Conservation (phyloP, 1,140 invertebrate species). For the Drosophila triauraria region DNA sequence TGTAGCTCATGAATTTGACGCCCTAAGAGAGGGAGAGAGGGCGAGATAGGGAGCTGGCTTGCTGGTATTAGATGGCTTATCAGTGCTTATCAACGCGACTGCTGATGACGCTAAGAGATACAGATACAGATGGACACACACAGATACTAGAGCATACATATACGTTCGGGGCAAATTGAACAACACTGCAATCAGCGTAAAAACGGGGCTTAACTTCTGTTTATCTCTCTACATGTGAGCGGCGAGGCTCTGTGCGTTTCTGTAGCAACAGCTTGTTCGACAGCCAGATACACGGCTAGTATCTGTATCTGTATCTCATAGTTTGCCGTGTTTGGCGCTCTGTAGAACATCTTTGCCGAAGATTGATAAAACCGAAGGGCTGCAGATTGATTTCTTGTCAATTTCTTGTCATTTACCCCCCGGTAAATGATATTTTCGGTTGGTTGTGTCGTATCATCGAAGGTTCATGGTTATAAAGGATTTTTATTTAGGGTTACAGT, state of each 20-base stretch:
- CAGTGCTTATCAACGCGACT: constrained; percentile 49
- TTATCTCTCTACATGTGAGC: constrained; percentile 25
- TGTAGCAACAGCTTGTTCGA: constrained; percentile 60
- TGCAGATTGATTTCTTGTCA: constrained; percentile 20
- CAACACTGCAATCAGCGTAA: constrained; percentile 60
- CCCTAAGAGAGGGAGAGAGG: constrained; percentile 10
- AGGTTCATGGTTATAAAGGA: background rate
- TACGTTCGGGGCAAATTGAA: constrained; percentile 54
- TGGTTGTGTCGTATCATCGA: background rate
- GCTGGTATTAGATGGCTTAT: constrained; percentile 58
- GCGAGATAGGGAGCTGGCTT: constrained; percentile 15
- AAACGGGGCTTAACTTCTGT: constrained; percentile 26
- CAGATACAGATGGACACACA: constrained; percentile 31
- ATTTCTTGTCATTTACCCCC: constrained; percentile 12
- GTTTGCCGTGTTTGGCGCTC: constrained; percentile 46
- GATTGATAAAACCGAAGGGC: constrained; percentile 43
- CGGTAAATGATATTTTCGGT: background rate
- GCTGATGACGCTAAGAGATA: constrained; percentile 32
- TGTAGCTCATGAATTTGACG: constrained; percentile 25
- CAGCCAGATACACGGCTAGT: constrained; percentile 26
- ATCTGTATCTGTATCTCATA: constrained; percentile 57
- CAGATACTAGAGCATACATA: constrained; percentile 6
- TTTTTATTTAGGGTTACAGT: background rate
- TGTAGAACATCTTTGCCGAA: constrained; percentile 40
- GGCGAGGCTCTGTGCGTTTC: constrained; percentile 13